Base-by-base conservation (phyloP, 1,140 invertebrate genomes). In the fruit fly (Drosophila melanogaster) region DNA sequence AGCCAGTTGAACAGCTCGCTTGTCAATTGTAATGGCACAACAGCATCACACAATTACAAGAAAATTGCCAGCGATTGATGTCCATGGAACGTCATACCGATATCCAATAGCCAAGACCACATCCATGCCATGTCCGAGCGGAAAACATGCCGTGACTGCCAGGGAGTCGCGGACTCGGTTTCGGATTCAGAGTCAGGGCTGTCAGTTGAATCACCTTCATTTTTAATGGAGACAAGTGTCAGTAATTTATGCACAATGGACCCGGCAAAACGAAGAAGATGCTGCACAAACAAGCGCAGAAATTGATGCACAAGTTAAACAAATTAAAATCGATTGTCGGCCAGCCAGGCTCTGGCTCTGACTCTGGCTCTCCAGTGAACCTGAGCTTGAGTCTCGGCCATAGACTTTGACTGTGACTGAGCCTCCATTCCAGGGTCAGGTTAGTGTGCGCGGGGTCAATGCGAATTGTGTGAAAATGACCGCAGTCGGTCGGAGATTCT, bases 201-300 rank as follows among this genome's bases (percentile, higher is more conserved):
- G 76, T 73, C 84, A 89, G 79, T 90, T 89, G 84, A 89, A 89
- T 89, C 84, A 89, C 84, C 84, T 89, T 89, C 84, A 89, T 89
- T 89, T 89, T 89, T 89, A 90, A 87, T 81, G 79, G 87, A 90
- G 87, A 90, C 87, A 90, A 90, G 87, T 90, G 87, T 90, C 87
- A 81, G 87, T 87, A 90, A 90, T 90, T 90, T 90, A 90, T 87
- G 79, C 84, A 89, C 84, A 89, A 89, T 70, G 62, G 44, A 60
- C 47, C 7, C 55, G 33, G 44, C 40, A 10, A 37, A 6, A 7
- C 40, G 41, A 8, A 40, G 33, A 46, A 47, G 60, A 59, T 50
- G 60, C 50, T 37, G 72, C 77, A 64, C 64, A 83, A 89, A 87
- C 79, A 77, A 89, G 80, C 77, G 26, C 79, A 75, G 77, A 89